A percentile compares a stretch with the other conserved stretches of the same genome.
phyloP scores from a whole-genome alignment of 2,888 invertebrate genomes.

The Drosophila nr. fundita region DNA sequence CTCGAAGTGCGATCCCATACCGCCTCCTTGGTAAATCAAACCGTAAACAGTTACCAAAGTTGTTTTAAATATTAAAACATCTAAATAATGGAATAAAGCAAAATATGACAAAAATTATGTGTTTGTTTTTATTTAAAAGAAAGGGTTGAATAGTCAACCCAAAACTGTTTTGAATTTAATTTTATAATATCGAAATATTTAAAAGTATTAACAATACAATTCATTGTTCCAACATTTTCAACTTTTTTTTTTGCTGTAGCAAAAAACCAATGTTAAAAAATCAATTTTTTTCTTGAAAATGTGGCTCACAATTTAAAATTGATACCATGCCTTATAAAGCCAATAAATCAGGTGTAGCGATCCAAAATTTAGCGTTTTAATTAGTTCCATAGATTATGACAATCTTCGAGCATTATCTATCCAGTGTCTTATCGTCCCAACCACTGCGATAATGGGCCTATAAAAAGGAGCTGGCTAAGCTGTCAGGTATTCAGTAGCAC shows the following conservation, averaged over 20 bases:
- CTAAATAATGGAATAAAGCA: not conserved
- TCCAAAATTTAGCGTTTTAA: constrained; percentile 36
- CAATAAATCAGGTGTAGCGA: constrained; percentile 44
- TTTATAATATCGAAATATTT: not conserved
- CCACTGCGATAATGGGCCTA: constrained; percentile 41
- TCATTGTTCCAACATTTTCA: not conserved
- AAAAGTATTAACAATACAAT: not conserved
- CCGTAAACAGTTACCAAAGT: too few relatives aligned
- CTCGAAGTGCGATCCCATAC: constrained; percentile 69
- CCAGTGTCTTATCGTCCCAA: constrained; percentile 30
- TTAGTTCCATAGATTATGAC: constrained; percentile 34
- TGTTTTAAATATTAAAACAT: constrained; percentile 4
- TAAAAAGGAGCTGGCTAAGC: constrained; percentile 66
- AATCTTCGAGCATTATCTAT: constrained; percentile 43
- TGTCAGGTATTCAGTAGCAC: constrained; percentile 53
- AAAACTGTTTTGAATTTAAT: not conserved
- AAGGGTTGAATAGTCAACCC: not conserved
- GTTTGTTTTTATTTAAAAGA: not conserved
- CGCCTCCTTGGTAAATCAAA: constrained; percentile 74
- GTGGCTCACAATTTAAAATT: too few relatives aligned
- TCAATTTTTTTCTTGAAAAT: not conserved
- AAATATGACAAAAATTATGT: not conserved
- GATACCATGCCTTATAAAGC: not conserved
- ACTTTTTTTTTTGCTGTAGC: not conserved
- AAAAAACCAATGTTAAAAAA: not conserved